These are phyloP conservation scores for Carlito syrichta DNA, from an alignment of 2,113 vertebrate genomes.

Conservation along the genomic window DNA sequence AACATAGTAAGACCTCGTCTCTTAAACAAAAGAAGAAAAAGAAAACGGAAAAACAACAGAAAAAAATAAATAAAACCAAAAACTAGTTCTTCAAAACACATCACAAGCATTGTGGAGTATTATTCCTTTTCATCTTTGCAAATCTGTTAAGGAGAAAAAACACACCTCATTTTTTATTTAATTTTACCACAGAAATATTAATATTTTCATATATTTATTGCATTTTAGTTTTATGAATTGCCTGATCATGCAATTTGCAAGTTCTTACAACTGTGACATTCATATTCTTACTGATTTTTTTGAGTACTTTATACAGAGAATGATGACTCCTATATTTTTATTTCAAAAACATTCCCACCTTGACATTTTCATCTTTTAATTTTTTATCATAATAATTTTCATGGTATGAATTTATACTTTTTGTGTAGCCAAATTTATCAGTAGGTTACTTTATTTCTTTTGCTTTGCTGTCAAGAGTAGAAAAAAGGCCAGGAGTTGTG, in stretches of 20 bases:
- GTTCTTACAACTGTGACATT: neutral
- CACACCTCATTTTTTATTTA: neutral
- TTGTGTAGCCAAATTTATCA: neutral
- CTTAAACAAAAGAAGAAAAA: too few relatives aligned
- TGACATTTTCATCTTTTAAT: neutral
- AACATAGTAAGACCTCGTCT: too few relatives aligned
- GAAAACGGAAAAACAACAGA: neutral
- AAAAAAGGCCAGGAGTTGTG: too few relatives aligned
- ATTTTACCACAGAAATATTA: neutral
- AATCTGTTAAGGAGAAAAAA: neutral
- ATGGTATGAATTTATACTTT: neutral
- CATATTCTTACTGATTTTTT: neutral
- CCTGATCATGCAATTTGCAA: neutral
- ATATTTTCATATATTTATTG: neutral
- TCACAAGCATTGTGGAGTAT: neutral
- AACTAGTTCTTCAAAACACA: neutral
- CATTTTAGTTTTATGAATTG: neutral
- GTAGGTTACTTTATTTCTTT: neutral
- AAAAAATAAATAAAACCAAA: neutral
- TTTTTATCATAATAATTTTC: neutral
- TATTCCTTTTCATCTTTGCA: neutral
- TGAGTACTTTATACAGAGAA: neutral
- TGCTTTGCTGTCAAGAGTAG: neutral
- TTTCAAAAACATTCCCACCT: neutral
- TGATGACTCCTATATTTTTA: neutral